These are phyloP conservation scores for Charanyca ferruginea DNA, from an alignment of 2,888 invertebrate genomes.

Conservation along the genomic window DNA sequence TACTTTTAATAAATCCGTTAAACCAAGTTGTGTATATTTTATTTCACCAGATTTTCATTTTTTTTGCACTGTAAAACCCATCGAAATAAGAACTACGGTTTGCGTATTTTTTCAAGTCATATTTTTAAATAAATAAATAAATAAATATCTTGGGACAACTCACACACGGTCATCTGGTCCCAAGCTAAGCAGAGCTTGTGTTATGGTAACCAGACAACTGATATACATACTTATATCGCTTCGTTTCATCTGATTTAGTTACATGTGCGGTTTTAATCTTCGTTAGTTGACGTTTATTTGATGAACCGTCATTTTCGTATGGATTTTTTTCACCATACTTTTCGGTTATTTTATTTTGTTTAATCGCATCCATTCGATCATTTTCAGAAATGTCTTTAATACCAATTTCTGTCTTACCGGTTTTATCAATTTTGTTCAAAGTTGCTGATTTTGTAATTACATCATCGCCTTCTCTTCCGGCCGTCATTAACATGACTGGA, in stretches of 20 bases:
- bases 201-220: too few relatives aligned
- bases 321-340: constrained; percentile 59
- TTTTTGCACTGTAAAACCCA: constrained; percentile 72
- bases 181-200: too few relatives aligned
- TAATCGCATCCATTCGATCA: constrained; percentile 29
- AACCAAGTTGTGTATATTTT: constrained; percentile 41
- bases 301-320: constrained; percentile 55
- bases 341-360: constrained; percentile 53
- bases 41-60: constrained; percentile 19
- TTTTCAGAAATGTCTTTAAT: constrained; percentile 48
- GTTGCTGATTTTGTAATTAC: constrained; percentile 71
- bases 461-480: constrained; percentile 83
- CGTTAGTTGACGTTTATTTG: constrained; percentile 69
- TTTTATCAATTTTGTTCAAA: constrained; percentile 80
- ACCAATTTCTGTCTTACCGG: constrained; percentile 66
- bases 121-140: too few relatives aligned
- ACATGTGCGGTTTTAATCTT: constrained; percentile 77
- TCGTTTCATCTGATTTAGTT: constrained; percentile 67
- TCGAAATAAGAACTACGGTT: constrained; percentile 68
- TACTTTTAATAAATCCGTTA: constrained; percentile 58
- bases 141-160: too few relatives aligned
- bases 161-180: too few relatives aligned
- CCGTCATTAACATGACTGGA: constrained; percentile 92
- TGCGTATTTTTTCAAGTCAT: constrained; percentile 68
- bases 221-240: too few relatives aligned